Percentiles rank a stretch among this genome's conserved stretches.
phyloP scores from a whole-genome alignment of 2,113 vertebrate genomes.

The Hippocampus guttulatus region DNA sequence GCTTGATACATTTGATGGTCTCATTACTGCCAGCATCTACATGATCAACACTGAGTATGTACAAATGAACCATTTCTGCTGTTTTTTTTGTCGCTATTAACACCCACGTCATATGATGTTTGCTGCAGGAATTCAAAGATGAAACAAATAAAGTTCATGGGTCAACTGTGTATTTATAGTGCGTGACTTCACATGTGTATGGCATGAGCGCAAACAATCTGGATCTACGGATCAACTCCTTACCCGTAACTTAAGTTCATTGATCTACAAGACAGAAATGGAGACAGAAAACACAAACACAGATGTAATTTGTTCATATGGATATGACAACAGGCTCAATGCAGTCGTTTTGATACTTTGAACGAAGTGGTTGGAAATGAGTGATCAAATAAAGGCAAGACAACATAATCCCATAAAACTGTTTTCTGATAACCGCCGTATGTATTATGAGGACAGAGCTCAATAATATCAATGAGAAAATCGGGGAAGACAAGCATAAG shows the following conservation, averaged over 20 bases:
- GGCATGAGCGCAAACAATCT: constrained; percentile 3
- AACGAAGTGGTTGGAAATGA: background rate
- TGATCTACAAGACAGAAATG: constrained; percentile 61
- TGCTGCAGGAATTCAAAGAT: background rate
- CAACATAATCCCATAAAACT: background rate
- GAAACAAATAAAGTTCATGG: background rate
- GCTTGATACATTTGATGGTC: background rate
- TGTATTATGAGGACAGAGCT: background rate
- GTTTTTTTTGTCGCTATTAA: background rate
- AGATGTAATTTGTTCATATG: constrained; percentile 20
- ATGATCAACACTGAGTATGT: background rate
- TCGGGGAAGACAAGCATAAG: background rate
- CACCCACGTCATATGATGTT: background rate
- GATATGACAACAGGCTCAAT: constrained; percentile 22
- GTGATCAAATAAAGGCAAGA: background rate
- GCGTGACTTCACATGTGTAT: background rate
- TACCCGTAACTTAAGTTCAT: constrained; percentile 57
- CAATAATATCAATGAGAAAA: background rate
- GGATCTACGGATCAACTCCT: constrained; percentile 22
- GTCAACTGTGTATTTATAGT: background rate
- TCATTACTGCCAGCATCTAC: background rate
- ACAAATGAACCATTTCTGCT: background rate
- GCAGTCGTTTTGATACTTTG: background rate
- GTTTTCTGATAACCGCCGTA: background rate
- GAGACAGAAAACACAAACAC: constrained; percentile 42